Conservation (phyloP, 2,888 invertebrate genomes). For the Spilosoma lubricipeda region DNA sequence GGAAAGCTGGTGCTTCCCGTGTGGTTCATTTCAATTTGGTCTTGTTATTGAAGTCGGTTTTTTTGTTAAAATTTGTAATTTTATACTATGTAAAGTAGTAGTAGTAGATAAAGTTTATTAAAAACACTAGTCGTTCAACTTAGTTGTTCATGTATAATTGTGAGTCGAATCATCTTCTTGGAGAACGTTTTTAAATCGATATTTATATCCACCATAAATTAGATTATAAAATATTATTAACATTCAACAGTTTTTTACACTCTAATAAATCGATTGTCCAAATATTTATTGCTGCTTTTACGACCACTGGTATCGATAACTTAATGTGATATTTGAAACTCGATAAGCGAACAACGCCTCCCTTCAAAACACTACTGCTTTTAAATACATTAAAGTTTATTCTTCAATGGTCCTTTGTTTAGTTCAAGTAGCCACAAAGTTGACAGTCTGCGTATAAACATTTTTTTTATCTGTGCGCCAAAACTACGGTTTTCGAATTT, state of each 20-base stretch:
- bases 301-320: slow-evolving; percentile 15
- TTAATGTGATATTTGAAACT: slow-evolving; percentile 16
- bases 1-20: too few relatives aligned
- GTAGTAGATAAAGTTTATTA: too few relatives aligned
- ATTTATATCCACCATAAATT: not conserved
- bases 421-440: not conserved
- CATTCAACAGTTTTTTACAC: slow-evolving; percentile 9
- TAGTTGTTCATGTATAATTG: too few relatives aligned
- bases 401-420: slow-evolving; percentile 3
- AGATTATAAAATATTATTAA: slow-evolving; percentile 1
- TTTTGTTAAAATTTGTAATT: too few relatives aligned
- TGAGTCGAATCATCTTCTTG: not conserved
- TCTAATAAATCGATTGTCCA: slow-evolving; percentile 9
- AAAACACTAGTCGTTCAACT: too few relatives aligned
- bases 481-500: not conserved
- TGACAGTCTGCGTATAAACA: not conserved
- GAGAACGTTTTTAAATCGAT: not conserved
- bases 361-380: not conserved
- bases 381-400: not conserved
- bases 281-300: slow-evolving; percentile 17
- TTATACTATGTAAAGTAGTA: too few relatives aligned
- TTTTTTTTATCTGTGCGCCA: not conserved
- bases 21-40: too few relatives aligned
- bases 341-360: slow-evolving; percentile 3
- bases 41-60: too few relatives aligned